Evolutionary conservation across 2,888 invertebrate species (phyloP).

Genomic region (Plagodis pulveraria): DNA sequence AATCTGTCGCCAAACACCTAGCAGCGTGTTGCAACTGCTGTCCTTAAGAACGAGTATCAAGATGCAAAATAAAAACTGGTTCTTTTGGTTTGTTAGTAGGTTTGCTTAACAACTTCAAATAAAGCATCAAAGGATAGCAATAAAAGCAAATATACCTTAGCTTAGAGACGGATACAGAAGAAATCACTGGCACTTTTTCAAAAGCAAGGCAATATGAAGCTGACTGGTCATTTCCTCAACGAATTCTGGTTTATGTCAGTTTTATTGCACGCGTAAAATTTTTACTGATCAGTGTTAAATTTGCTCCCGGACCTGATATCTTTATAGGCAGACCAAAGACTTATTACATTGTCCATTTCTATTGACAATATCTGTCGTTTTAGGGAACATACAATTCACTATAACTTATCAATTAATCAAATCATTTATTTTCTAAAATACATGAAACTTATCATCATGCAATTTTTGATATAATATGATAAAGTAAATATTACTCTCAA

Average conservation of each 20-base stretch:
- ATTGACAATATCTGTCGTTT: not conserved
- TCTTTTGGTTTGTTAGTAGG: too few species aligned
- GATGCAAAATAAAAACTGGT: too few species aligned
- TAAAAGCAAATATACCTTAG: not conserved
- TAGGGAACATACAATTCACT: not conserved
- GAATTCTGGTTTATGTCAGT: conserved; percentile 27
- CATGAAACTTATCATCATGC: too few species aligned
- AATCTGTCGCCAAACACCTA: too few species aligned
- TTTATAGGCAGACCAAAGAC: conserved; percentile 27
- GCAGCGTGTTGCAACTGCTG: too few species aligned
- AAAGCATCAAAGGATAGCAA: not conserved
- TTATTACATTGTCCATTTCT: not conserved
- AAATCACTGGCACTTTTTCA: not conserved
- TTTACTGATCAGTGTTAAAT: conserved; percentile 40
- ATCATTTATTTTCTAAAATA: too few species aligned
- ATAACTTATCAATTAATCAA: not conserved
- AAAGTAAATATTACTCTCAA: too few species aligned
- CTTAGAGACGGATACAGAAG: not conserved
- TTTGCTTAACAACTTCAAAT: too few species aligned
- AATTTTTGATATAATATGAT: too few species aligned
- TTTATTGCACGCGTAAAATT: conserved; percentile 41
- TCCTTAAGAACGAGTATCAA: too few species aligned
- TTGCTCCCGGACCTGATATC: conserved; percentile 28
- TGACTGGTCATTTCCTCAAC: conserved; percentile 26
- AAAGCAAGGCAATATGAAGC: conserved; percentile 13